Percentiles rank a stretch among this genome's conserved stretches.
phyloP scores from a whole-genome alignment of 2,888 invertebrate genomes.

The Gonocerus acuteangulatus region DNA sequence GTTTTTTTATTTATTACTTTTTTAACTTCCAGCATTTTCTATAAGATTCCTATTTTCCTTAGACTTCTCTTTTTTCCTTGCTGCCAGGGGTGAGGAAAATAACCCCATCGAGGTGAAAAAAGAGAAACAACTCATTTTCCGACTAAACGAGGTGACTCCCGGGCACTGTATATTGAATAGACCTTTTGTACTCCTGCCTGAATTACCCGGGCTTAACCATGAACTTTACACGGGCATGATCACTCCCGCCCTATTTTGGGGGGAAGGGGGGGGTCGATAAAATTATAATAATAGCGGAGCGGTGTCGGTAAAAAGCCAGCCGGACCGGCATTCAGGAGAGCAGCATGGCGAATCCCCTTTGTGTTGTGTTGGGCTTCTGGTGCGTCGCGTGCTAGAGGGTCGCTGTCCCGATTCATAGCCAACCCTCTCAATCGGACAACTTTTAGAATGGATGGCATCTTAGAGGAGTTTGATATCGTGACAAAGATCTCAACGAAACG shows the following conservation, averaged over 20 bases:
- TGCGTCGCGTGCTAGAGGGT: not conserved
- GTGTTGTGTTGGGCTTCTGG: not conserved
- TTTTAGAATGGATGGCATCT: too few relatives aligned
- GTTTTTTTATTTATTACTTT: too few relatives aligned
- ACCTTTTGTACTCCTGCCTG: not conserved
- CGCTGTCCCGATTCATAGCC: not conserved
- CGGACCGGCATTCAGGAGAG: not conserved
- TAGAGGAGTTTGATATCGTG: too few relatives aligned
- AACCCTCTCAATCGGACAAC: too few relatives aligned
- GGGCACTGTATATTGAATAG: slow-evolving; percentile 12
- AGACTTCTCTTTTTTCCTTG: not conserved
- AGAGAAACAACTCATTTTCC: slow-evolving; percentile 16
- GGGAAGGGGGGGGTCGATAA: slow-evolving; percentile 1
- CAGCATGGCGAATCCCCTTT: slow-evolving; percentile 4
- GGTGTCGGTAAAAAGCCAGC: not conserved
- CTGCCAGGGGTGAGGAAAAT: not conserved
- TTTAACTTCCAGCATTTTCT: not conserved
- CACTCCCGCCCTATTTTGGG: slow-evolving; percentile 11
- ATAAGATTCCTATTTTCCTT: not conserved
- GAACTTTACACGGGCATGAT: slow-evolving; percentile 8
- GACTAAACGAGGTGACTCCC: slow-evolving; percentile 2
- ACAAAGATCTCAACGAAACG: too few relatives aligned
- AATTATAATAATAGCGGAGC: slow-evolving; percentile 13
- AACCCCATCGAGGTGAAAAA: slow-evolving; percentile 8
- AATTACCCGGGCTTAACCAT: slow-evolving; percentile 17